These are phyloP conservation scores for Pheosia tremula DNA, from an alignment of 2,888 invertebrate species.

Conservation along the genomic window DNA sequence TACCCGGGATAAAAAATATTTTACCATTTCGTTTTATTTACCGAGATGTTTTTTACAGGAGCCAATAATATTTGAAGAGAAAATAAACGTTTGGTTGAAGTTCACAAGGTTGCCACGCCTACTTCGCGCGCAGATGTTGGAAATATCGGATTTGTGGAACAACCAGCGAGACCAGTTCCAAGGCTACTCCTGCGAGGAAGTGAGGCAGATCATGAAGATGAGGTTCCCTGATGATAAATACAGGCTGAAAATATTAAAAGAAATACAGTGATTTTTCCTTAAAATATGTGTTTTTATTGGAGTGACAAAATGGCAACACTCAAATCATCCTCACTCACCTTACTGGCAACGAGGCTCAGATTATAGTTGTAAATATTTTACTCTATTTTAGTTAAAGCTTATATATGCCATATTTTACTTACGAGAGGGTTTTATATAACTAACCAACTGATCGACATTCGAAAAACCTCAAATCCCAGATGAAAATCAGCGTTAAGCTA, in stretches of 20 bases:
- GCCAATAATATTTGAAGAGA: constrained; percentile 58
- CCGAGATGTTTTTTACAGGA: constrained; percentile 51
- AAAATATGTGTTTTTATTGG: too few relatives aligned
- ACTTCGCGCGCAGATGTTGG: constrained; percentile 69
- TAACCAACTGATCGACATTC: too few relatives aligned
- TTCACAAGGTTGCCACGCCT: constrained; percentile 66
- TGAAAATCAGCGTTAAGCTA: too few relatives aligned
- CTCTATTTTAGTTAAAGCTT: too few relatives aligned
- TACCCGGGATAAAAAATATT: too few relatives aligned
- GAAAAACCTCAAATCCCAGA: too few relatives aligned
- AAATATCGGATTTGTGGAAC: constrained; percentile 68
- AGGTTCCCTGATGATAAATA: constrained; percentile 75
- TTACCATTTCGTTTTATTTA: constrained; percentile 1
- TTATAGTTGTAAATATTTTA: too few relatives aligned
- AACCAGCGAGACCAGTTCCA: constrained; percentile 46
- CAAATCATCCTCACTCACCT: too few relatives aligned
- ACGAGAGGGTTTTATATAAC: too few relatives aligned
- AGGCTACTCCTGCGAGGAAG: constrained; percentile 71
- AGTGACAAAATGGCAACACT: too few relatives aligned
- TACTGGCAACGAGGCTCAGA: too few relatives aligned
- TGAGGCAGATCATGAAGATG: constrained; percentile 74
- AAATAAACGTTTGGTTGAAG: constrained; percentile 67
- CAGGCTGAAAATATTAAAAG: constrained; percentile 71
- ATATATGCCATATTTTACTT: too few relatives aligned
- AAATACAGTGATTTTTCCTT: constrained; percentile 65